Evolutionary conservation across 2,113 vertebrate species (phyloP).

Genomic region (Pteronura brasiliensis): DNA sequence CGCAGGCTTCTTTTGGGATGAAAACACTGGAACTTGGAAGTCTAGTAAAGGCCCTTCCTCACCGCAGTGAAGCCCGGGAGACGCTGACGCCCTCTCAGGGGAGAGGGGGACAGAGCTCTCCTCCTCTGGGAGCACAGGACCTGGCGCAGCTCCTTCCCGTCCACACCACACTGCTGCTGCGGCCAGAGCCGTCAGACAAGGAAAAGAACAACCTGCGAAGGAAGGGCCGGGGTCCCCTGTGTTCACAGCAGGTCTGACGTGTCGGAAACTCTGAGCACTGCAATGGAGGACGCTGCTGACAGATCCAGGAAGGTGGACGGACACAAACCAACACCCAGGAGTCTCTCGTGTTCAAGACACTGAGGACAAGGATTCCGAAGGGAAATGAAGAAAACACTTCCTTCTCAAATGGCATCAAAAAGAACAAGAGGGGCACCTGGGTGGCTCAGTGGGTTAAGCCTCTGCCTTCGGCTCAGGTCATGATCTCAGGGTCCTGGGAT

Average conservation of each 20-base stretch:
- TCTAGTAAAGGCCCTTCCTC: no score
- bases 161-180: rapidly evolving
- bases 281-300: background rate
- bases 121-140: background rate
- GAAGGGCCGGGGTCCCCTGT: background rate
- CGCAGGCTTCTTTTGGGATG: no score
- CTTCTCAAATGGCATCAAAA: background rate
- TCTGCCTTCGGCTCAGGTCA: no score
- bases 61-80: no score
- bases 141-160: rapidly evolving
- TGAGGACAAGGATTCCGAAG: background rate
- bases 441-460: no score
- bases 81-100: background rate
- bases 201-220: background rate
- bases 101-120: background rate
- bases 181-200: background rate
- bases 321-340: background rate
- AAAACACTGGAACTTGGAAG: background rate
- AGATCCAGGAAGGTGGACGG: background rate
- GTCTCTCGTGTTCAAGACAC: background rate
- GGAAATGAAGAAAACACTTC: background rate
- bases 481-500: no score
- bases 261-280: background rate
- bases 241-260: background rate
- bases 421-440: background rate